A percentile compares a stretch with the other conserved stretches of the same genome.
Conservation (phyloP, 1,140 invertebrate genomes). For the Drosophila nigrodunni region DNA sequence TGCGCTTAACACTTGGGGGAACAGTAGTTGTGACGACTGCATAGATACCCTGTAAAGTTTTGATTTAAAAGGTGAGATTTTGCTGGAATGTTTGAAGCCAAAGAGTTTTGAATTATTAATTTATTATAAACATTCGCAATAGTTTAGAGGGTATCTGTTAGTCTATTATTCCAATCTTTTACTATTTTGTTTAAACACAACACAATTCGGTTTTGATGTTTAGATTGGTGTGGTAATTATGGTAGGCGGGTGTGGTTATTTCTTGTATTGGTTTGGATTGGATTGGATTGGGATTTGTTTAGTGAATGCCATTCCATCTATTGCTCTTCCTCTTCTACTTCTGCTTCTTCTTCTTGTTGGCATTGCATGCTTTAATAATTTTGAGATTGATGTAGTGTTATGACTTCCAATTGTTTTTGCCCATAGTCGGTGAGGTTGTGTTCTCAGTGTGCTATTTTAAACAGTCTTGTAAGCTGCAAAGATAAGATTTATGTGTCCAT, state of each 20-base stretch:
- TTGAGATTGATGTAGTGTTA: constrained; percentile 62
- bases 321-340: neutral
- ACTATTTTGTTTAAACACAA: constrained; percentile 29
- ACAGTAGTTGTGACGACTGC: neutral
- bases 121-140: no score
- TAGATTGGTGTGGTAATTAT: constrained; percentile 50
- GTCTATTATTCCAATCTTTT: neutral
- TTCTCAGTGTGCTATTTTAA: no score
- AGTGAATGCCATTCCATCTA: constrained; percentile 7
- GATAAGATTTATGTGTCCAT: no score
- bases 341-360: neutral
- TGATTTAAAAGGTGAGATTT: neutral
- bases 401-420: constrained; percentile 6
- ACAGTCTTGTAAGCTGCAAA: no score
- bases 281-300: constrained; percentile 16
- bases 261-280: constrained; percentile 18
- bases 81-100: no score
- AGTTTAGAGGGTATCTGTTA: constrained; percentile 12
- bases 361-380: constrained; percentile 65
- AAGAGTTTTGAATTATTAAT: no score
- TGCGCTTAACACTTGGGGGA: constrained; percentile 36
- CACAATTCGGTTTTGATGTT: constrained; percentile 40
- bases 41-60: neutral
- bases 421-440: no score
- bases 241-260: constrained; percentile 50